These are phyloP conservation scores for Brachypteracias leptosomus DNA, from an alignment of 2,113 vertebrate genomes.

Conservation along the genomic window DNA sequence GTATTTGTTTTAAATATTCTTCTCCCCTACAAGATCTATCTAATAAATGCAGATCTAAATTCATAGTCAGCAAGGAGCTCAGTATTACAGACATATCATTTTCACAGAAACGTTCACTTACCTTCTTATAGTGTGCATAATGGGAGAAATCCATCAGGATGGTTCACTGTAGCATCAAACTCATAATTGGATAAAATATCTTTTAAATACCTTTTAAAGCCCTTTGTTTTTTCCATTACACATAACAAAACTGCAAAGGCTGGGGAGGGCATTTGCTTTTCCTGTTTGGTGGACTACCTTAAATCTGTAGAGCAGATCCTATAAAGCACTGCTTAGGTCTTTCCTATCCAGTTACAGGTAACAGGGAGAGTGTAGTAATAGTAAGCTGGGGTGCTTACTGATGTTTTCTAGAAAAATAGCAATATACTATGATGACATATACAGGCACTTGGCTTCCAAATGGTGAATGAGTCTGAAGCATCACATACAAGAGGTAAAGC, in stretches of 20 bases:
- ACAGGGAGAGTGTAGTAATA: neutral
- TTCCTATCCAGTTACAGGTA: neutral
- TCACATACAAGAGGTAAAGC: neutral
- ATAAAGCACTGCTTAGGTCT: neutral
- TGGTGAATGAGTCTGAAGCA: neutral
- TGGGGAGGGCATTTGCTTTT: neutral
- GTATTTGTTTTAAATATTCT: slow-evolving; percentile 44
- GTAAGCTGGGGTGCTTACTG: neutral
- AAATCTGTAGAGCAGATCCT: neutral
- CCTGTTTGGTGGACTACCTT: neutral
- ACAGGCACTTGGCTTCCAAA: neutral
- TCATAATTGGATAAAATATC: neutral
- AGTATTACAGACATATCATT: slow-evolving; percentile 26
- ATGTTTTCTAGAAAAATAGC: neutral
- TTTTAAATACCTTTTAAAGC: neutral
- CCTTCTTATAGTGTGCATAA: neutral
- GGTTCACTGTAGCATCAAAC: neutral
- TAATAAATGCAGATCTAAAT: slow-evolving; percentile 6
- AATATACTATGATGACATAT: neutral
- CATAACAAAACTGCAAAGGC: slow-evolving; percentile 14
- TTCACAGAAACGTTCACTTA: slow-evolving; percentile 12
- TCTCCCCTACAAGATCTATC: slow-evolving; percentile 32
- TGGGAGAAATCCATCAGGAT: neutral
- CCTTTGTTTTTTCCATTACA: neutral
- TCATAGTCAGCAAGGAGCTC: neutral